phyloP scores from a whole-genome alignment of 2,113 vertebrate species.

The Phainopepla nitens region DNA sequence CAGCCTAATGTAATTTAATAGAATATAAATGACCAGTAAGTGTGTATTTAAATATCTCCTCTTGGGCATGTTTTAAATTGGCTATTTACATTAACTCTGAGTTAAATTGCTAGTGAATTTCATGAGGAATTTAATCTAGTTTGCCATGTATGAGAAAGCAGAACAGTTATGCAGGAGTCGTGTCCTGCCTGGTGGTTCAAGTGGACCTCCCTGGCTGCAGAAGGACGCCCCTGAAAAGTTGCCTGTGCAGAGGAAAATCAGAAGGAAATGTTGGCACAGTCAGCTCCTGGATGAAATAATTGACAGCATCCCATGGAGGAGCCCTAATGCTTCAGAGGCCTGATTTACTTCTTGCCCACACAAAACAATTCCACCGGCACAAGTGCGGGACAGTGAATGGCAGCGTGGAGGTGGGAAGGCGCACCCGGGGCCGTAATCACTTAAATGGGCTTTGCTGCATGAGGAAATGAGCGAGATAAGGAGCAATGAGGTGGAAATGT shows the following conservation, averaged over 20 bases:
- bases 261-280: not conserved
- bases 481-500: not conserved
- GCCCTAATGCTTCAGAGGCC: not conserved
- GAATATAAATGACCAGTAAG: slow-evolving; percentile 23
- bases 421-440: not conserved
- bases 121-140: not conserved
- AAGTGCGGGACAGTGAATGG: not conserved
- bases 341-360: not conserved
- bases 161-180: not conserved
- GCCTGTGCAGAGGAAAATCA: not conserved
- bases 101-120: slow-evolving; percentile 8
- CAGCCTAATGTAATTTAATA: not conserved
- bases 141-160: not conserved
- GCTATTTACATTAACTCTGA: slow-evolving; percentile 18
- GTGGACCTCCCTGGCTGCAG: not conserved
- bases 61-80: slow-evolving; percentile 19
- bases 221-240: not conserved
- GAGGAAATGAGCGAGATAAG: not conserved
- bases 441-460: not conserved
- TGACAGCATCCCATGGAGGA: not conserved
- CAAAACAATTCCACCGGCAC: fast-evolving
- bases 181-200: not conserved
- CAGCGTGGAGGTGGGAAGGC: not conserved
- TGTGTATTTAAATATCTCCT: slow-evolving; percentile 26
- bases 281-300: not conserved